Evolutionary conservation across 2,888 invertebrate species (phyloP), one percentile per base, ranked within the genome.

Genomic region (Drosophila sordidapex): DNA sequence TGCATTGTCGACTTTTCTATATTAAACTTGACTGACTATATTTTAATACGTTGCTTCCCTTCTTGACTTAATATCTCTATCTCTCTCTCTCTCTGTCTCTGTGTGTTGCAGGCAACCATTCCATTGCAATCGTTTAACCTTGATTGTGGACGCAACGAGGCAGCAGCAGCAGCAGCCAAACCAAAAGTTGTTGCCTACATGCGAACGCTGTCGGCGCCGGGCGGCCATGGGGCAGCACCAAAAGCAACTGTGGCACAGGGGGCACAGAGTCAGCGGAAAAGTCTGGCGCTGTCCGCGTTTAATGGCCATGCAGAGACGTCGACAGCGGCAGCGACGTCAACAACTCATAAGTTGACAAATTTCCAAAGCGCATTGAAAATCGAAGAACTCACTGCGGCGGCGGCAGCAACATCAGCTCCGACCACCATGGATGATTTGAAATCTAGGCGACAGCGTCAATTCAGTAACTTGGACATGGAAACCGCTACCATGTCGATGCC

Each of bases 71-170:
- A 1, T 35, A 58, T 54, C 56, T 58, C 27, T 64, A 64, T 71
- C 33, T 18, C 62, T 43, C 56, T 27, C 25, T 35, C 4, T 29
- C 15, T 62, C 35, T 52, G 25, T 63, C 13, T 63, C 31, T 63
- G 35, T 40, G 27, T 70, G 70, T 86, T 90, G 43, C 91, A 93
- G 93, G 87, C 93, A 85, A 93, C 93, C 83, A 93, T 93, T 91
- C 93, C 93, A 86, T 81, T 93, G 81, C 93, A 93, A 86, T 93
- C 93, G 78, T 93, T 93, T 91, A 92, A 92, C 91, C 91, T 93
- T 91, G 92, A 92, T 90, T 91, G 91, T 83, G 89, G 90, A 83
- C 91, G 88, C 80, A 86, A 86, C 81, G 90, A 89, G 82, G 75
- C 83, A 58, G 48, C 72, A 43, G 71, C 83, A 31, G 76, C 82